Evolutionary conservation across 2,113 vertebrate species (phyloP).

Genomic region (Triplophysa rosa): DNA sequence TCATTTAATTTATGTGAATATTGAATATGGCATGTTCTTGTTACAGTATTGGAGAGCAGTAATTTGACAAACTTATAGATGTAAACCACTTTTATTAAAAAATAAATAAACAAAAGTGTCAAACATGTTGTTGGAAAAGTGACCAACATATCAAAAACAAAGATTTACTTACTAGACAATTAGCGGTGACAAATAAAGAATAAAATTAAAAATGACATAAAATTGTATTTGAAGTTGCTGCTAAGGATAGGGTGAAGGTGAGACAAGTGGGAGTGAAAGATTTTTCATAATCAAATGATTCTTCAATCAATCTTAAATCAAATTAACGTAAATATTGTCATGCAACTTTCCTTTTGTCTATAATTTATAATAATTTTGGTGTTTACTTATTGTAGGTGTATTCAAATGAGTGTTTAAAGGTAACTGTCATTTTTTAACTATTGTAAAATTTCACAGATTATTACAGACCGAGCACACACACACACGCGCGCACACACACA

Average conservation of each 20-base stretch:
- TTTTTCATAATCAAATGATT: too few species aligned
- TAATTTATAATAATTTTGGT: neutral
- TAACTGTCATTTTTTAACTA: neutral
- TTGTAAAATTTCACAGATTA: neutral
- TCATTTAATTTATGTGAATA: too few species aligned
- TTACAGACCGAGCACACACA: neutral
- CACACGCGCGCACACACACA: neutral
- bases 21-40: neutral
- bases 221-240: too few species aligned
- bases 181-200: conserved; percentile 72
- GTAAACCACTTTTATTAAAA: conserved; percentile 73
- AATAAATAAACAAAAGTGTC: conserved; percentile 61
- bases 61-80: neutral
- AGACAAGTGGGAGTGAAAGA: too few species aligned
- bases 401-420: neutral
- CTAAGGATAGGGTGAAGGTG: too few species aligned
- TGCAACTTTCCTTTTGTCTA: neutral
- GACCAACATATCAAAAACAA: conserved; percentile 33
- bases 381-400: neutral
- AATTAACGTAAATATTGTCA: too few species aligned
- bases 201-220: conserved; percentile 52
- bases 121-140: conserved; percentile 69
- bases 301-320: too few species aligned
- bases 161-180: conserved; percentile 49
- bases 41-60: neutral